phyloP scores from a whole-genome alignment of 2,888 invertebrate species.

The Oxystoma pomonae region DNA sequence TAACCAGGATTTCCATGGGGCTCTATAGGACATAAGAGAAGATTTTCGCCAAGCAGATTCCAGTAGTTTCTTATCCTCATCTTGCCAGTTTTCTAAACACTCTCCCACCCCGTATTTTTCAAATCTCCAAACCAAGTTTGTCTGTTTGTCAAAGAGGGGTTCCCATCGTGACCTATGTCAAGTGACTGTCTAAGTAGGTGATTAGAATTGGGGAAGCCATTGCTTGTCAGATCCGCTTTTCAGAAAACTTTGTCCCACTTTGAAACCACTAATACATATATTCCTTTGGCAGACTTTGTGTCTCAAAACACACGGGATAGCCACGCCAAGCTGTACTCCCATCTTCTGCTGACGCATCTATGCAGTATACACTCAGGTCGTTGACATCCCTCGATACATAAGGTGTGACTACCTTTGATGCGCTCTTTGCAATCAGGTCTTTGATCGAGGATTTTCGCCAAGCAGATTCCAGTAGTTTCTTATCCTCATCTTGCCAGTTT shows the following conservation, averaged over 20 bases:
- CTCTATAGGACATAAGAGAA: slow-evolving; percentile 10
- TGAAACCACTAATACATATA: slow-evolving; percentile 28
- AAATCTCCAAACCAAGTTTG: slow-evolving; percentile 21
- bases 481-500: too few relatives aligned
- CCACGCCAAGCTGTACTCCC: slow-evolving; percentile 25
- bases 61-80: slow-evolving; percentile 9
- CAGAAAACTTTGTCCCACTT: slow-evolving; percentile 32
- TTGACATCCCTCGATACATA: slow-evolving; percentile 19
- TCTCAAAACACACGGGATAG: slow-evolving; percentile 30
- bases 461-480: too few relatives aligned
- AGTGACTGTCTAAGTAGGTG: slow-evolving; percentile 7
- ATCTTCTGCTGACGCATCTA: slow-evolving; percentile 24
- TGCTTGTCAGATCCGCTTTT: slow-evolving; percentile 36
- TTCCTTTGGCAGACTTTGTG: slow-evolving; percentile 26
- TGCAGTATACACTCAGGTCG: slow-evolving; percentile 20
- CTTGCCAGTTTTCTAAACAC: slow-evolving; percentile 1
- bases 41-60: slow-evolving; percentile 13
- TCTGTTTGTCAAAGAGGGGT: slow-evolving; percentile 5
- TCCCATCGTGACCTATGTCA: slow-evolving; percentile 5
- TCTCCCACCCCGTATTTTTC: slow-evolving; percentile 23
- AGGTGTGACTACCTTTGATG: slow-evolving; percentile 20
- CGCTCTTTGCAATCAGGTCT: slow-evolving; percentile 23
- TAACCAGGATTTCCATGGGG: slow-evolving; percentile 16
- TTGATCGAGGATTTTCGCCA: slow-evolving; percentile 23
- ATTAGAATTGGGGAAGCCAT: slow-evolving; percentile 14